A percentile compares a stretch with the other conserved stretches of the same genome.
Evolutionary conservation across 2,797 vertebrate species (phyloP).

Genomic region (Sebastes ruberrimus): DNA sequence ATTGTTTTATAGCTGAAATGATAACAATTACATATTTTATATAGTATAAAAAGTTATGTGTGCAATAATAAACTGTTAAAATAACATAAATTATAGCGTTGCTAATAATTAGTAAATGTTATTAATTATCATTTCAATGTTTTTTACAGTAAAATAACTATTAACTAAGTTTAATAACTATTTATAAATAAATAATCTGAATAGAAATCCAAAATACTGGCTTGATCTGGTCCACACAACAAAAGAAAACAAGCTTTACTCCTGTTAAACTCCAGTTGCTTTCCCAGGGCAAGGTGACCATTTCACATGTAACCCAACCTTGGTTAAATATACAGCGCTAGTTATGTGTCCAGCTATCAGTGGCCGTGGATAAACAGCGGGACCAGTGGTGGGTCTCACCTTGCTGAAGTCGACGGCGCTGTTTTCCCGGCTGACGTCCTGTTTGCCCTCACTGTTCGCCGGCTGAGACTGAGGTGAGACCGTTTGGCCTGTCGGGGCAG

Average conservation of each 20-base stretch:
- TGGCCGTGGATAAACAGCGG: conserved; percentile 54
- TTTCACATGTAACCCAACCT: conserved; percentile 65
- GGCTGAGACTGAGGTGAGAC: conserved; percentile 94
- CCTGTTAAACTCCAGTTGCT: conserved; percentile 6
- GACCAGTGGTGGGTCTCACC: conserved; percentile 82
- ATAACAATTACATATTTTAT: too few species aligned
- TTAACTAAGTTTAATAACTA: too few species aligned
- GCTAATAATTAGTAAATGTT: too few species aligned
- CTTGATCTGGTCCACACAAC: neutral
- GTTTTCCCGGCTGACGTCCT: conserved; percentile 97
- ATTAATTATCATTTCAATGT: too few species aligned
- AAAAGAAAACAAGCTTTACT: conserved; percentile 32
- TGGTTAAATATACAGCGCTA: conserved; percentile 57
- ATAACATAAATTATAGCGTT: too few species aligned
- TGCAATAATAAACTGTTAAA: too few species aligned
- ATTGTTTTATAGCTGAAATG: too few species aligned
- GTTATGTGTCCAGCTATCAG: conserved; percentile 50
- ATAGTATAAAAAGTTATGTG: too few species aligned
- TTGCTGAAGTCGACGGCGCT: conserved; percentile 98
- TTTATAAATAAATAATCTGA: neutral
- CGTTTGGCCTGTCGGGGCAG: conserved; percentile 88
- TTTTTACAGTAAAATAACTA: too few species aligned
- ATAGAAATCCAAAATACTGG: neutral
- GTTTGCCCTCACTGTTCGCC: conserved; percentile 88
- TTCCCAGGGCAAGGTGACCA: conserved; percentile 54